Evolutionary conservation across 1,140 invertebrate species (phyloP), one percentile per base, ranked within the genome.

Genomic region (Drosophila orena): DNA sequence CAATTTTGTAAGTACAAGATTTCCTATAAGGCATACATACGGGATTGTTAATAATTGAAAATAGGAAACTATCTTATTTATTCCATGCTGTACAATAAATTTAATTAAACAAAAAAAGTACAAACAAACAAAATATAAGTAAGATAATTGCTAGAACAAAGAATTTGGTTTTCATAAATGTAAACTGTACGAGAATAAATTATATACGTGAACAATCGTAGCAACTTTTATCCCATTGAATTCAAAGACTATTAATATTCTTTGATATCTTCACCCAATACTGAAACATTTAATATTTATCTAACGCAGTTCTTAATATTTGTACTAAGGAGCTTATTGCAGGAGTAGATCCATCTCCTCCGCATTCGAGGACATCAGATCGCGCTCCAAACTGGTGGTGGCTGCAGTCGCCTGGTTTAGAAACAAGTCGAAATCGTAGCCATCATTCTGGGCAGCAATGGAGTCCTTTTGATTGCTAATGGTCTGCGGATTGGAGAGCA

Each of bases 371-470:
- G 85, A 69, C 90, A 91, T 91, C 8, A 91, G 72, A 59, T 91
- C 90, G 7, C 71, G 74, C 62, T 91, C 86, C 43, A 91, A 70
- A 38, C 73, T 75, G 6, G 79, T 84, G 2, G 65, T 74, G 14
- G 73, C 65, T 15, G 85, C 61, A 40, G 64, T 69, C 7, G 74
- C 73, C 55, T 91, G 90, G 61, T 91, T 91, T 14, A 91, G 55
- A 30, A 91, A 91, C 11, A 91, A 47, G 75, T 91, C 90, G 38
- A 91, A 91, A 65, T 91, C 90, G 42, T 89, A 91, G 34, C 59
- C 65, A 53, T 85, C 83, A 54, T 91, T 91, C 42, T 90, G 90
- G 34, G 90, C 77, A 2, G 86, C 62, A 8, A 83, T 81, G 4
- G 81, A 81, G 56, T 90, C 84, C 38, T 66, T 85, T 75, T 91